Base-by-base conservation (phyloP, 2,113 vertebrate species). In the Brachyhypopomus gauderio region DNA sequence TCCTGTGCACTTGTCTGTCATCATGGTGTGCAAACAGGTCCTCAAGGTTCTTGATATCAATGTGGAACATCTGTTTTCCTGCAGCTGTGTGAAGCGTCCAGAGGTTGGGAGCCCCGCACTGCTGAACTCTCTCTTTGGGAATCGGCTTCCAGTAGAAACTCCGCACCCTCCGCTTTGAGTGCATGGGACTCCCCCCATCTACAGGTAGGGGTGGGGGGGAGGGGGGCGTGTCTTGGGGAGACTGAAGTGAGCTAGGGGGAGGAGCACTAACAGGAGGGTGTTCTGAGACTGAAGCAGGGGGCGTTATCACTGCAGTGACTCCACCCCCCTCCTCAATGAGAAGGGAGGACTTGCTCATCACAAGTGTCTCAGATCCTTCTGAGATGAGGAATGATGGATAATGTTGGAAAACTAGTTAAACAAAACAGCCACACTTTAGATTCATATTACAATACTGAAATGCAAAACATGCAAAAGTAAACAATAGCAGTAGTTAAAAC, bases 131-230 rank as follows among this genome's bases (percentile, higher is more conserved):
- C 63, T 97, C 96, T 84, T 96, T 96, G 0, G 96, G 96, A 64
- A 98, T 98, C 3, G 95, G 96, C 86, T 96, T 99, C 97, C 97
- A 99, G 88, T 95, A 97, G 85, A 99, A 97, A 77, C 93, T 96
- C 83, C 96, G 92, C 86, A 98, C 93, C 0, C 94, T 91, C 87
- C 92, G 96, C 84, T 94, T 96, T 85, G 90, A 91, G 0, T 86
- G 90, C 17, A 82, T 82, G 0, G 81, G 75, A 0, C 91, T 92
- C 8, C 88, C 9, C 45, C 89, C 45, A 52, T 52, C 45, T 11
- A 52, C 82, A 2, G 91, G 90, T 0, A 92, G 93, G 0, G 91
- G 92, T 0, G 88, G 89, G 0, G 78, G 86, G 0, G 91, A 75
- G 79, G 27, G 75, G n/a, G 3, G 36, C 3, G 30, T 30, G 30